Conservation (phyloP, 2,797 vertebrate species). For the Threskiornis aethiopicus region DNA sequence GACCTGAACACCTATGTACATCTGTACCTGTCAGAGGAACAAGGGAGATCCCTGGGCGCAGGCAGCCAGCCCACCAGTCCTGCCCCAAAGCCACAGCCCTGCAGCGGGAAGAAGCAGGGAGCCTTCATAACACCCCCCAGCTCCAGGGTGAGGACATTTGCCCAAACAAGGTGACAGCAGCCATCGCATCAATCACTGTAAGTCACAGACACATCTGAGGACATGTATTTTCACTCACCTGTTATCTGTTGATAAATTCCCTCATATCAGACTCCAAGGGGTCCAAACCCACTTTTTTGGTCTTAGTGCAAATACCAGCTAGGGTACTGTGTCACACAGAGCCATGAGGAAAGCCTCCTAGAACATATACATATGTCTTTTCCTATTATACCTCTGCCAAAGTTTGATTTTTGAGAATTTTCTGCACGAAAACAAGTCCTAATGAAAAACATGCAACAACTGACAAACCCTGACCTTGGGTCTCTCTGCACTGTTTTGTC, state of each 20-base stretch:
- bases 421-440: background rate
- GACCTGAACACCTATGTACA: rapidly evolving
- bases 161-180: background rate
- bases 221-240: background rate
- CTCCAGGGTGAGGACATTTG: rapidly evolving
- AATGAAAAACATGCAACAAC: background rate
- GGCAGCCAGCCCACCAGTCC: background rate
- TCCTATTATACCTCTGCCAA: background rate
- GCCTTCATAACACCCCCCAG: rapidly evolving
- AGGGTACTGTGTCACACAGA: background rate
- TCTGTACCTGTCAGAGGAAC: background rate
- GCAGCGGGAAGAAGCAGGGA: background rate
- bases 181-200: background rate
- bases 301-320: background rate
- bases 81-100: background rate
- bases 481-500: background rate
- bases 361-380: background rate
- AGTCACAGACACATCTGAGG: background rate
- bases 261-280: background rate
- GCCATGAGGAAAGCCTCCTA: background rate
- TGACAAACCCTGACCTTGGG: background rate
- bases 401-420: background rate
- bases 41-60: background rate
- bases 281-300: background rate
- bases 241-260: background rate